Evolutionary conservation across 2,797 vertebrate species (phyloP).

Genomic region (Triplophysa yarkandensis): DNA sequence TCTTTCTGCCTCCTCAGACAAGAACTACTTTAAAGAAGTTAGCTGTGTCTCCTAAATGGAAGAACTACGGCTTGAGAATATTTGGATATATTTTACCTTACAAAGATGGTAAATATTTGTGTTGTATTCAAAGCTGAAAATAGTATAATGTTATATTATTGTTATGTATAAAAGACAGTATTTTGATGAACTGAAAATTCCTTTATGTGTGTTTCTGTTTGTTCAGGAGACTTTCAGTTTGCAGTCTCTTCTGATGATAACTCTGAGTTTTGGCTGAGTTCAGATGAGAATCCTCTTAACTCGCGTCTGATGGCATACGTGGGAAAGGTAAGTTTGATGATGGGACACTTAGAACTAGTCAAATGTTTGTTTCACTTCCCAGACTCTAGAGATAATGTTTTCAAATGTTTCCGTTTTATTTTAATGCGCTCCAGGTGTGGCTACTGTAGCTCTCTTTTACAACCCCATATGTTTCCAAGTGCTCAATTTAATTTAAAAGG

Average conservation of each 20-base stretch:
- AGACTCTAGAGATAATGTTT: no score
- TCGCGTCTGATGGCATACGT: conserved; percentile 88
- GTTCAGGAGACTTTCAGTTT: conserved; percentile 95
- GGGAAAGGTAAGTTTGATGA: conserved; percentile 81
- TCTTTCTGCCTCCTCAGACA: conserved; percentile 70
- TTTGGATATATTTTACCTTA: conserved; percentile 97
- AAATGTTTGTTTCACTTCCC: neutral
- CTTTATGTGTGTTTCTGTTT: conserved; percentile 5
- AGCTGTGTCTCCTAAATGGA: conserved; percentile 97
- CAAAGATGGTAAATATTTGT: conserved; percentile 85
- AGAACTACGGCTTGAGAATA: conserved; percentile 94
- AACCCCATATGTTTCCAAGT: neutral
- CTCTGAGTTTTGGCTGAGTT: conserved; percentile 96
- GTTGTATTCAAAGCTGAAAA: conserved; percentile 2
- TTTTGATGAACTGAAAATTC: no score
- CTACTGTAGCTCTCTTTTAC: neutral
- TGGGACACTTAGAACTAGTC: no score
- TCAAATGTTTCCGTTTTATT: no score
- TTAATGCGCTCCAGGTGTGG: neutral
- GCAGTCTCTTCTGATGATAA: conserved; percentile 97
- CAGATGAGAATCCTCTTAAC: conserved; percentile 87
- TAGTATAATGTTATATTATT: neutral
- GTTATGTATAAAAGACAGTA: no score
- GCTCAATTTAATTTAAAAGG: neutral
- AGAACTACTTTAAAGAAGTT: conserved; percentile 93